Evolutionary conservation across 2,888 invertebrate genomes (phyloP), one percentile per base, ranked within the genome.

Genomic region (Apantesis nais): DNA sequence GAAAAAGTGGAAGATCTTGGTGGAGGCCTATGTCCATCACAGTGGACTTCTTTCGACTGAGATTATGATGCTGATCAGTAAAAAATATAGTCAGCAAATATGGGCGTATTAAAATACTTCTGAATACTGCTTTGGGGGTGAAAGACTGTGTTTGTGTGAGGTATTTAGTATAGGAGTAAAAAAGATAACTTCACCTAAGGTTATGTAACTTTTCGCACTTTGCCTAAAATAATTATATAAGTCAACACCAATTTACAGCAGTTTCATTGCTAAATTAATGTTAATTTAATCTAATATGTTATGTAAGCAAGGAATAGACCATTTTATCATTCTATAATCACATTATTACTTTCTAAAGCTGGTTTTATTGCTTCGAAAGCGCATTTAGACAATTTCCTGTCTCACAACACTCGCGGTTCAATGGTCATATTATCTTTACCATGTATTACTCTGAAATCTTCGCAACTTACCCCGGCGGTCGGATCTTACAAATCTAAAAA

Each of bases 401-500:
- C 75, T 83, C 69, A 37, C 72, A 37, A 66, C 60, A 70, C 70
- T 74, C 64, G 60, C 58, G 31, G 65, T 67, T 74, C 67, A 80
- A 74, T 73, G 55, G 67, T 62, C 70, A 67, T 79, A 64, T 78
- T 78, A 74, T 72, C 82, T 88, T 85, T 87, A 83, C 85, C 80
- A 78, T 83, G 74, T 83, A 80, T 77, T 85, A 85, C 81, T 87
- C 83, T 80, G 81, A 88, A 89, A 88, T 85, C 81, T 76, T 82
- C 82, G 83, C 84, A 80, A 84, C 84, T 88, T 88, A 89, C 91
- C 86, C 89, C 86, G 88, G 85, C 82, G 84, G 83, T 85, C 82
- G 22, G 82, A 84, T 75, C 72, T 79, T 72, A 73, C 71, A 5
- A n/a, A 31, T 62, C 4, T 48, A 29, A 76, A 85, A 79, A 75